These are phyloP conservation scores for Eledona agricola DNA, from an alignment of 2,888 invertebrate species.

Conservation along the genomic window DNA sequence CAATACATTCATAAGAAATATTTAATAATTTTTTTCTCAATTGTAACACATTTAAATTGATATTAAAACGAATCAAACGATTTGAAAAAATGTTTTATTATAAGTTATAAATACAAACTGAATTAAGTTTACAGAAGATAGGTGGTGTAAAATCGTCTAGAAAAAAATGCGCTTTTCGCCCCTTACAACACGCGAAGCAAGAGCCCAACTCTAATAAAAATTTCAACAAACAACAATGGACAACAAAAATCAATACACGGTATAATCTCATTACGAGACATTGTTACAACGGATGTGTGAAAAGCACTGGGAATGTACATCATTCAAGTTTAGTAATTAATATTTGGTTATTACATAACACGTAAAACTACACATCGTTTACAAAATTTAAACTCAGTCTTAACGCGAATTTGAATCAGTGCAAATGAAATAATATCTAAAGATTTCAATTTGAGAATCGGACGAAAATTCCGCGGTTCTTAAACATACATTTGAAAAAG, in stretches of 20 bases:
- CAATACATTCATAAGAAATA: too few species aligned
- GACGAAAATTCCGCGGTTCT: constrained; percentile 12
- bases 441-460: constrained; percentile 13
- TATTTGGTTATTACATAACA: constrained; percentile 43
- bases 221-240: constrained; percentile 12
- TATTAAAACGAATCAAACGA: too few species aligned
- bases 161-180: too few species aligned
- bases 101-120: too few species aligned
- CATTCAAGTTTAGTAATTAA: constrained; percentile 15
- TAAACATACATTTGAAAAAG: constrained; percentile 4
- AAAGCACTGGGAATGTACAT: constrained; percentile 51
- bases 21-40: too few species aligned
- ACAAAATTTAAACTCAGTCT: constrained; percentile 49
- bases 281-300: constrained; percentile 32
- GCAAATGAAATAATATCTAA: constrained; percentile 15
- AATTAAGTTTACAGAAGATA: too few species aligned
- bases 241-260: constrained; percentile 17
- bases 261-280: constrained; percentile 16
- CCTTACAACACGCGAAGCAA: too few species aligned
- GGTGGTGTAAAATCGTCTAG: too few species aligned
- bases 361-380: constrained; percentile 28
- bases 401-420: constrained; percentile 34
- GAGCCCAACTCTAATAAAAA: constrained; percentile 5
- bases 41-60: too few species aligned
- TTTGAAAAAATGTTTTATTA: too few species aligned